These are phyloP conservation scores for Ischnura elegans DNA, from an alignment of 2,888 invertebrate species.

Conservation along the genomic window DNA sequence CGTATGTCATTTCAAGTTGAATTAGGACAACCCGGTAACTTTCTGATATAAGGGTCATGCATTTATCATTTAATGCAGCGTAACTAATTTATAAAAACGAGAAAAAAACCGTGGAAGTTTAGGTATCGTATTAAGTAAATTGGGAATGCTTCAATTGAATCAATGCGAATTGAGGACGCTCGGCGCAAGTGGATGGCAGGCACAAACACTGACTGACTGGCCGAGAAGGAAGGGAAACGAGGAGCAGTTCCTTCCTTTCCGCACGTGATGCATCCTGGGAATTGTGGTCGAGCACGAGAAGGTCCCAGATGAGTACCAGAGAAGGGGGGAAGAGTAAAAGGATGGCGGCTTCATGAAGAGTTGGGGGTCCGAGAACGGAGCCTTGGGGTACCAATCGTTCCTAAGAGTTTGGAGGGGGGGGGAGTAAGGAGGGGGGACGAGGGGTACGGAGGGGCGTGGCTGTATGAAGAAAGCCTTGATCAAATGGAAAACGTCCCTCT, in stretches of 20 bases:
- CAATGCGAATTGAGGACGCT: background rate
- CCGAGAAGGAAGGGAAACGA: no score
- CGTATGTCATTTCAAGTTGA: no score
- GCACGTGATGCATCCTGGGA: background rate
- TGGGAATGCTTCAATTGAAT: no score
- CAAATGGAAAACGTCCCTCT: background rate
- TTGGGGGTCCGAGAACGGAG: background rate
- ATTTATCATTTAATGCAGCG: no score
- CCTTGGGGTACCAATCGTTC: background rate
- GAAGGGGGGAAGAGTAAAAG: background rate
- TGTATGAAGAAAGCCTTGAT: background rate
- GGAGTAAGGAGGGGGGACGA: background rate
- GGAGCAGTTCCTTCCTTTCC: background rate
- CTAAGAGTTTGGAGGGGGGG: background rate
- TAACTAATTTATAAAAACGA: no score
- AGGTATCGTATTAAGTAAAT: no score
- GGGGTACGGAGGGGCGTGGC: background rate
- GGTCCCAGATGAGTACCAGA: background rate
- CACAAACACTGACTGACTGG: background rate
- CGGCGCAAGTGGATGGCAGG: background rate
- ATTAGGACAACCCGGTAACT: no score
- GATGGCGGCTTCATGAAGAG: background rate
- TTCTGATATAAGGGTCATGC: no score
- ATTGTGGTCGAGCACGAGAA: background rate
- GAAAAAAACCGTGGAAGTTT: no score